These are phyloP conservation scores for Rallus crepitans DNA, from an alignment of 2,797 vertebrate species.

Conservation along the genomic window DNA sequence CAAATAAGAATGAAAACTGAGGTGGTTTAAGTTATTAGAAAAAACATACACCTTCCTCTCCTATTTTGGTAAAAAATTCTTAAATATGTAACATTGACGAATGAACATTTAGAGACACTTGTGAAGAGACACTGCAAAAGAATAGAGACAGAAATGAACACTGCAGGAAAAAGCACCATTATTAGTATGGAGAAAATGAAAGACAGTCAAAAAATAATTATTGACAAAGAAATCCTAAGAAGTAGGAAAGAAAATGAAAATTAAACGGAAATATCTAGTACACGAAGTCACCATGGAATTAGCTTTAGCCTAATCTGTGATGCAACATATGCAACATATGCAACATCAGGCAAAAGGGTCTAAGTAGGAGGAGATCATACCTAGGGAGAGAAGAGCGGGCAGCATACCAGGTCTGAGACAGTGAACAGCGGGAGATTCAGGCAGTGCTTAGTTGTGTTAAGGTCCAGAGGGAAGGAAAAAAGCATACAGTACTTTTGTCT, in stretches of 20 bases:
- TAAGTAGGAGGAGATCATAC: neutral
- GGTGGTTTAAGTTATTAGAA: neutral
- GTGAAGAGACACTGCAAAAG: neutral
- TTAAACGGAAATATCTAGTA: neutral
- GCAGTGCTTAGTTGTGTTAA: neutral
- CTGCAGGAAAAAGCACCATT: neutral
- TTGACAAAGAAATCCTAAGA: neutral
- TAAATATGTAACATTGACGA: neutral
- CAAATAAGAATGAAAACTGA: neutral
- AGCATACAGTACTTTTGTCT: neutral
- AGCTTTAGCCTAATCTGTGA: neutral
- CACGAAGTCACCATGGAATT: neutral
- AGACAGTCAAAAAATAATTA: neutral
- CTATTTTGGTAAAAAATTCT: neutral
- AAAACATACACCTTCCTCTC: neutral
- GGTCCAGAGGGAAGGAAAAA: too few species aligned
- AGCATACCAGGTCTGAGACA: neutral
- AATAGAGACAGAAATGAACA: neutral
- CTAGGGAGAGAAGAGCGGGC: neutral
- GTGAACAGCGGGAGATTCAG: neutral
- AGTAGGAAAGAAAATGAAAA: neutral
- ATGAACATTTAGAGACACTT: neutral
- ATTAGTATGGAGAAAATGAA: neutral
- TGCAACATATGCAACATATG: neutral
- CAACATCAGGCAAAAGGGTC: neutral